Evolutionary conservation across 2,888 invertebrate genomes (phyloP), one percentile per base, ranked within the genome.

Genomic region (Junonia oenone): DNA sequence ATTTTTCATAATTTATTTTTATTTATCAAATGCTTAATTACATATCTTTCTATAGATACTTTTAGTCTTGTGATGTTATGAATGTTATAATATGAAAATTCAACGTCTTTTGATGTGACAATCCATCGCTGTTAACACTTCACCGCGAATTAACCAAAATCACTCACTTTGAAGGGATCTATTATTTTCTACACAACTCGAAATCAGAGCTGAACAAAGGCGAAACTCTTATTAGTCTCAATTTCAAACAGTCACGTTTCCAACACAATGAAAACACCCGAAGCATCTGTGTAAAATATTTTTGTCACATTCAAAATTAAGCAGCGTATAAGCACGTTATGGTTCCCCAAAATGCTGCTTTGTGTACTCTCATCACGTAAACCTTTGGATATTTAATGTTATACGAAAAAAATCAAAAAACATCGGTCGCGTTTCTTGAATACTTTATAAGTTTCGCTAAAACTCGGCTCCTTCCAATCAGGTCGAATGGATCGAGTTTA

Each of bases 361-460:
- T 47, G 19, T 31, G 46, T 47, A 58, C 26, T 35, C 56, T 50
- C 26, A 56, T 53, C 56, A 53, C 56, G 59, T 56, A 49, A 46
- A 46, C 50, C 26, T 54, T 45, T 53, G 50, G 40, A 59, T 53
- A 47, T 59, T 59, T 53, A 59, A 56, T 56, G 56, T 40, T 17
- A 33, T 47, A 19, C 31, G 17, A 19, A 35, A 45, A 46, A 59
- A 56, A 52, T 53, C 56, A 59, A 56, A 56, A 40, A 55, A 38
- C 46, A 27, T 53, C 38, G 17, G 37, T 35, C 43, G 29, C 48
- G 37, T 51, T 15, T 19, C 3, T 35, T 50, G 59, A 59, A 59
- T 59, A 47, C 37, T 56, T 51, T 45, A 59, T 56, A 35, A 50
- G 43, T 19, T 49, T 14, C 4, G 17, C 17, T 31, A 14, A 33